Evolutionary conservation across 2,797 vertebrate genomes (phyloP).

Genomic region (Acridotheres tristis): DNA sequence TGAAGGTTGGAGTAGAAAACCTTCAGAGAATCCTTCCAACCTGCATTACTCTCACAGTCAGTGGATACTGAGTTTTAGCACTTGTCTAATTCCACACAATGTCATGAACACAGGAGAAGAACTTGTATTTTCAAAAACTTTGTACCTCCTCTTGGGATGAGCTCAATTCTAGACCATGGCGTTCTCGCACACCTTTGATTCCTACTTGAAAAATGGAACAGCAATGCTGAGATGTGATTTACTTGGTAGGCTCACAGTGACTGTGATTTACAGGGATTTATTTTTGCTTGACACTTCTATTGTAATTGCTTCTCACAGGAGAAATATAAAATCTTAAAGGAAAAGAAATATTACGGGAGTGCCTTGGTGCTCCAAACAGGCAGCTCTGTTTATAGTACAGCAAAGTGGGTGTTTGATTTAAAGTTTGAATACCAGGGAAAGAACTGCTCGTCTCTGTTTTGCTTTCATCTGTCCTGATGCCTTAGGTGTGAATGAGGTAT

Average conservation of each 20-base stretch:
- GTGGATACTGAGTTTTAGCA: not conserved
- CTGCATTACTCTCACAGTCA: not conserved
- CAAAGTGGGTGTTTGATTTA: slow-evolving; percentile 8
- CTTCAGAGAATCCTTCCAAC: not conserved
- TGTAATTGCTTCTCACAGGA: slow-evolving; percentile 37
- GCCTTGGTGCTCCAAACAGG: not conserved
- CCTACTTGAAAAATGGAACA: slow-evolving; percentile 17
- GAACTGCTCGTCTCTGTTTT: not conserved
- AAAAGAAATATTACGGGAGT: not conserved
- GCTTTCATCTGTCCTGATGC: slow-evolving; percentile 33
- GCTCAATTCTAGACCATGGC: not conserved
- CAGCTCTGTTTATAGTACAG: slow-evolving; percentile 28
- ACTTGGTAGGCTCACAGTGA: not conserved
- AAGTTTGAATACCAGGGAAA: slow-evolving; percentile 2
- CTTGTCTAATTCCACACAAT: not conserved
- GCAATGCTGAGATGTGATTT: not conserved
- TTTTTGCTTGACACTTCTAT: slow-evolving; percentile 33
- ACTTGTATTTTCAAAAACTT: not conserved
- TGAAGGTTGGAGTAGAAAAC: not conserved
- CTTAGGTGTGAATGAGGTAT: slow-evolving; percentile 8
- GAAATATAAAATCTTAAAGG: slow-evolving; percentile 39
- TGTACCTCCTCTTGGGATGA: not conserved
- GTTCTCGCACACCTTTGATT: not conserved
- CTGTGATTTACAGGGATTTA: slow-evolving; percentile 36
- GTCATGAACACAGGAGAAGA: not conserved